A percentile compares a stretch with the other conserved stretches of the same genome.
These are phyloP conservation scores for Epinephelus moara DNA, from an alignment of 2,113 vertebrate species.

Conservation along the genomic window DNA sequence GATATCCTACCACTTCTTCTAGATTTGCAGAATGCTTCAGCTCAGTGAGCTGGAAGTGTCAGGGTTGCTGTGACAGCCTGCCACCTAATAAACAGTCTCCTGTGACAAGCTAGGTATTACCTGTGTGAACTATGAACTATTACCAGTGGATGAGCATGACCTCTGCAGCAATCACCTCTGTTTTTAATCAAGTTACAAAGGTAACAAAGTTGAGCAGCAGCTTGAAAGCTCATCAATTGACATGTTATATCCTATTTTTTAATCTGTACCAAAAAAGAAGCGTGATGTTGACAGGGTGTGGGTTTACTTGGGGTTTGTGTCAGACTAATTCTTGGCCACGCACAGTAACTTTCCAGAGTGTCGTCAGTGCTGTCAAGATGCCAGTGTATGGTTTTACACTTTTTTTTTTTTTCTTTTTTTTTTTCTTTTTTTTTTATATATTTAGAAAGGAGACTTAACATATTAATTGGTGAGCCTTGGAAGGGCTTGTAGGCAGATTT, in stretches of 20 bases:
- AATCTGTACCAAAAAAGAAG: no score
- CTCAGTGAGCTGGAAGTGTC: slow-evolving; percentile 44
- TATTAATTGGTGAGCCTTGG: not conserved
- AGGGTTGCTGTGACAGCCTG: slow-evolving; percentile 41
- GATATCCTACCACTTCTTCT: slow-evolving; percentile 56
- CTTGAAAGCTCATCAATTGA: not conserved
- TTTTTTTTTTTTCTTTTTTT: no score
- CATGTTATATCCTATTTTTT: not conserved
- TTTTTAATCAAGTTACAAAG: not conserved
- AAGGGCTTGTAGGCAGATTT: not conserved
- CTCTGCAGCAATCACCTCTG: not conserved
- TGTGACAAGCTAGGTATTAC: slow-evolving; percentile 45
- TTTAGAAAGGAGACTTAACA: no score
- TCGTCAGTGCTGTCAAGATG: no score
- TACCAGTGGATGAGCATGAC: not conserved
- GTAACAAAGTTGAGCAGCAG: not conserved
- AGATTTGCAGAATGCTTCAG: slow-evolving; percentile 49
- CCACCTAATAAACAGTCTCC: slow-evolving; percentile 61
- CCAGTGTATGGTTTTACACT: not conserved
- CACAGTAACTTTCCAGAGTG: no score
- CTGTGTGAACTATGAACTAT: slow-evolving; percentile 46
- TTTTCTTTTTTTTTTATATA: no score
- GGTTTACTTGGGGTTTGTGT: no score
- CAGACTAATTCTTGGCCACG: no score
- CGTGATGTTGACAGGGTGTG: no score